Evolutionary conservation across 2,113 vertebrate genomes (phyloP).

Genomic region (Philantomba maxwellii): DNA sequence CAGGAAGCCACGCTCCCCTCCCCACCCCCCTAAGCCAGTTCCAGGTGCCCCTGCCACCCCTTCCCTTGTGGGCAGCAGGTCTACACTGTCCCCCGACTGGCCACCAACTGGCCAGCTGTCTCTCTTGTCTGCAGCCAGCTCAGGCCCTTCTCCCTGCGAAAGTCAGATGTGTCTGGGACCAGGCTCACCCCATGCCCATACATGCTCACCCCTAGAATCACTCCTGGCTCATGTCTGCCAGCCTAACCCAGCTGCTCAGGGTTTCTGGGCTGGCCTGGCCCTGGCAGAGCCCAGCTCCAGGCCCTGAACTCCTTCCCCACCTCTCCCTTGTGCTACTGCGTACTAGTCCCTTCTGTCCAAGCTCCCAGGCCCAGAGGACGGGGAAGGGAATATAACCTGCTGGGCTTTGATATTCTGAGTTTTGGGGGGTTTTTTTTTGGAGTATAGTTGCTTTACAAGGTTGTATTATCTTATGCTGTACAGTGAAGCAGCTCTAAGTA

Average conservation of each 20-base stretch:
- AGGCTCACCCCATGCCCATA: background rate
- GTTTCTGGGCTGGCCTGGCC: background rate
- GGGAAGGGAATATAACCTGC: background rate
- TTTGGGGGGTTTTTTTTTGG: background rate
- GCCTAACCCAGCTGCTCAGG: background rate
- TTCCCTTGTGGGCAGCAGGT: background rate
- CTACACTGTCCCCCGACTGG: fast-evolving
- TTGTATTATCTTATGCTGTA: background rate
- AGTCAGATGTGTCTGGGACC: background rate
- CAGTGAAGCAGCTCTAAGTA: background rate
- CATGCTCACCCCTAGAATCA: background rate
- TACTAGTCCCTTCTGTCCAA: background rate
- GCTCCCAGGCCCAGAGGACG: background rate
- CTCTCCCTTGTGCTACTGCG: background rate
- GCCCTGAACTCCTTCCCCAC: background rate
- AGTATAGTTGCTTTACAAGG: background rate
- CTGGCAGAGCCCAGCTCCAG: background rate
- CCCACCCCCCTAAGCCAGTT: background rate
- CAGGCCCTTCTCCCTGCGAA: background rate
- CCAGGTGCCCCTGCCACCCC: background rate
- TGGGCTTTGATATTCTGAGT: background rate
- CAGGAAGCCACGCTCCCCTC: background rate
- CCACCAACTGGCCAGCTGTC: background rate
- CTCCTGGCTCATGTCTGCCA: background rate
- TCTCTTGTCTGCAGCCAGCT: background rate